These are phyloP conservation scores for Oreortyx pictus DNA, from an alignment of 2,797 vertebrate genomes.

Conservation along the genomic window DNA sequence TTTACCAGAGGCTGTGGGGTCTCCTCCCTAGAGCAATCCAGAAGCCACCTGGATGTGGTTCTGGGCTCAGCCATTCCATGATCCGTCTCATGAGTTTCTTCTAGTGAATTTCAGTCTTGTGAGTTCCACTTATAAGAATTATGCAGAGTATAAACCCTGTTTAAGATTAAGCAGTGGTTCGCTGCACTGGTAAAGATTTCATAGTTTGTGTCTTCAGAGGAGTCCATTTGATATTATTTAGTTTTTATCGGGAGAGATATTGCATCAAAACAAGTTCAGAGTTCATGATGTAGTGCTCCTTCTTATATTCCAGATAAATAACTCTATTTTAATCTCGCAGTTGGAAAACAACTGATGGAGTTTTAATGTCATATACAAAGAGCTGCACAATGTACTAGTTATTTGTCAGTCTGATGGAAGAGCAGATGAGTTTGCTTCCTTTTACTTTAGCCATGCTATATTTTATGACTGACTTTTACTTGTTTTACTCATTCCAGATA, in stretches of 20 bases:
- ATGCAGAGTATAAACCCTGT: not conserved
- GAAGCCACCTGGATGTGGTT: not conserved
- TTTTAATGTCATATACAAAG: constrained; percentile 52
- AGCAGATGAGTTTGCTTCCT: constrained; percentile 66
- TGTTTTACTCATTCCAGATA: constrained; percentile 68
- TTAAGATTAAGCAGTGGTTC: not conserved
- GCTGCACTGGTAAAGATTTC: not conserved
- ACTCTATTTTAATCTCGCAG: constrained; percentile 69
- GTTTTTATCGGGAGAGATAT: not conserved
- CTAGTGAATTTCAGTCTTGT: not conserved
- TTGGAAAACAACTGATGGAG: constrained; percentile 62
- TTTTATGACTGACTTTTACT: constrained; percentile 70
- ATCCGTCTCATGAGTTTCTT: not conserved
- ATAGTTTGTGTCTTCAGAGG: not conserved
- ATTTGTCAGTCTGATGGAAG: constrained; percentile 79
- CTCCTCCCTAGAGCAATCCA: not conserved
- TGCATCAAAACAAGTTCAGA: constrained; percentile 10
- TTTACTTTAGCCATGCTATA: constrained; percentile 58
- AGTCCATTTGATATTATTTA: not conserved
- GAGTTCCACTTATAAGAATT: not conserved
- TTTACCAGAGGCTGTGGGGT: not conserved
- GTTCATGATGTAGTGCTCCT: constrained; percentile 28
- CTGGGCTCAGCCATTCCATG: not conserved
- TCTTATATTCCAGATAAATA: constrained; percentile 61
- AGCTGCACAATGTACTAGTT: constrained; percentile 63